Evolutionary conservation across 2,888 invertebrate genomes (phyloP).

Genomic region (Diaphora mendica): DNA sequence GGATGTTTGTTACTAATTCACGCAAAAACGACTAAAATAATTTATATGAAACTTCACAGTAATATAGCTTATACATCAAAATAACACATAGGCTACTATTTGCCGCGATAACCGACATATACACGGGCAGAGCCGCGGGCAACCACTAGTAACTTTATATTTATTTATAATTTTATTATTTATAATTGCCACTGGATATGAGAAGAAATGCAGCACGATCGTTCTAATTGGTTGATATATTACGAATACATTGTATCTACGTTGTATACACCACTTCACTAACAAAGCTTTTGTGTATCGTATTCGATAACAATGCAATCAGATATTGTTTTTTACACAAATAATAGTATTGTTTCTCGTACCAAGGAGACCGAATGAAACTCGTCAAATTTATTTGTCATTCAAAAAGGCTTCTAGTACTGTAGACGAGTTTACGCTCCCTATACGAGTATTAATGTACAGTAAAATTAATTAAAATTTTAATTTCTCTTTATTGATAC

Average conservation of each 20-base stretch:
- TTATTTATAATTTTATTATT: too few relatives aligned
- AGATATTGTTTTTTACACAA: slow-evolving; percentile 62
- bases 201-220: slow-evolving; percentile 39
- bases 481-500: neutral
- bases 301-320: slow-evolving; percentile 62
- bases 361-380: slow-evolving; percentile 18
- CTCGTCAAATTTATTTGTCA: slow-evolving; percentile 36
- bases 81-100: too few relatives aligned
- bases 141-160: too few relatives aligned
- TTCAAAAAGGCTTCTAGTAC: slow-evolving; percentile 15
- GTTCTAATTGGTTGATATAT: slow-evolving; percentile 18
- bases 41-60: too few relatives aligned
- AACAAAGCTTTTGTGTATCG: slow-evolving; percentile 41
- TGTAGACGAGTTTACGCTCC: neutral
- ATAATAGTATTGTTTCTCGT: slow-evolving; percentile 33
- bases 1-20: too few relatives aligned
- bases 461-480: neutral
- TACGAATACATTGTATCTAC: slow-evolving; percentile 12
- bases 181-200: slow-evolving; percentile 48
- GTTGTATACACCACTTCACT: slow-evolving; percentile 29
- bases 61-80: too few relatives aligned
- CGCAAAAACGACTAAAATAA: too few relatives aligned
- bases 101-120: too few relatives aligned
- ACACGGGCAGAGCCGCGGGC: too few relatives aligned
- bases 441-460: slow-evolving; percentile 7